phyloP scores from a whole-genome alignment of 2,113 vertebrate species.

The Coreoperca whiteheadi region DNA sequence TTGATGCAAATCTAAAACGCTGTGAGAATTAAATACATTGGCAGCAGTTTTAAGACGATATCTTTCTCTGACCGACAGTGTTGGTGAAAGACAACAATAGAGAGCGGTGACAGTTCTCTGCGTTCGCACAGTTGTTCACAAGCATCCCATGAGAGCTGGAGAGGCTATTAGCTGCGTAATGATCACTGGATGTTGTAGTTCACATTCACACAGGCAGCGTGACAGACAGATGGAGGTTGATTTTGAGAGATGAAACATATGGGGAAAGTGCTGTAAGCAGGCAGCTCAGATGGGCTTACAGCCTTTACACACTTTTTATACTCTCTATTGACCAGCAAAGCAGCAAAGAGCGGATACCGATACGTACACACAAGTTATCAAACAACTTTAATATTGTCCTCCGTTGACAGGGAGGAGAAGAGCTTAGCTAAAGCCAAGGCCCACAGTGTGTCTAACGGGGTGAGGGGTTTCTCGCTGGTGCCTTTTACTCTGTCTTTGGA shows the following conservation, averaged over 20 bases:
- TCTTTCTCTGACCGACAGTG: conserved; percentile 45
- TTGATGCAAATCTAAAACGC: conserved; percentile 68
- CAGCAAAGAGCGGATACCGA: conserved; percentile 20
- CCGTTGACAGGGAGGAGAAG: not conserved
- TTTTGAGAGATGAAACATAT: conserved; percentile 73
- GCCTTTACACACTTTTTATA: conserved; percentile 33
- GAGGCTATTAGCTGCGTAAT: conserved; percentile 71
- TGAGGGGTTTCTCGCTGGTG: conserved; percentile 4
- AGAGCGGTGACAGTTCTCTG: conserved; percentile 53
- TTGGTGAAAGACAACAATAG: conserved; percentile 32
- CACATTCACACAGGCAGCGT: conserved; percentile 51
- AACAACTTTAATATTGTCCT: conserved; percentile 10
- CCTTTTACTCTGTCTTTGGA: conserved; percentile 41
- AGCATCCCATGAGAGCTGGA: conserved; percentile 67
- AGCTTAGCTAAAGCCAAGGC: conserved; percentile 10
- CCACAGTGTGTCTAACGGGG: not conserved
- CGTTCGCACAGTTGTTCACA: conserved; percentile 64
- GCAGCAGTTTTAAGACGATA: conserved; percentile 47
- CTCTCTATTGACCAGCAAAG: conserved; percentile 55
- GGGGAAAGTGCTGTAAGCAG: conserved; percentile 57
- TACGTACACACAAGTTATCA: not conserved
- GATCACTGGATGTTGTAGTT: conserved; percentile 69
- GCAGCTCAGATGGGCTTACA: conserved; percentile 67
- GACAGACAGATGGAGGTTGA: conserved; percentile 74
- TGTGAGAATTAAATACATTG: conserved; percentile 51